Conservation (phyloP, 2,113 vertebrate genomes). For the Aspidoscelis tigris region DNA sequence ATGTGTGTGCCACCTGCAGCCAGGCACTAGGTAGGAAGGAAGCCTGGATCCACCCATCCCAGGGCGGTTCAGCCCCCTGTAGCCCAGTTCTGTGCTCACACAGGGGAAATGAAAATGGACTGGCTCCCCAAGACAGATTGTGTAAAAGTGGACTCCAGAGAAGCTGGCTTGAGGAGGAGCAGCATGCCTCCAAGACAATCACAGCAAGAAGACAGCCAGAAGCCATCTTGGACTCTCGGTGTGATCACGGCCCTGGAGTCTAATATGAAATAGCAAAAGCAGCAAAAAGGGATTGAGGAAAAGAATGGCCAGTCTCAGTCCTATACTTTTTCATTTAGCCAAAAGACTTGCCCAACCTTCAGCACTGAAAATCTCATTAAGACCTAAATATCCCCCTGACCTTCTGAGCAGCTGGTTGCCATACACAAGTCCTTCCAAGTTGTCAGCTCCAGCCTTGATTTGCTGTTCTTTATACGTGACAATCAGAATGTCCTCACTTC, state of each 20-base stretch:
- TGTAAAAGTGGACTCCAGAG: no score
- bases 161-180: no score
- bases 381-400: background rate
- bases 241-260: background rate
- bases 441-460: background rate
- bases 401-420: background rate
- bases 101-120: no score
- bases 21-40: no score
- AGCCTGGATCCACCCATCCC: no score
- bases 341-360: background rate
- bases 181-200: no score
- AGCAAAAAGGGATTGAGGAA: background rate
- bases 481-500: background rate
- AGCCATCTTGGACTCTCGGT: no score
- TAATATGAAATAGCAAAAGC: background rate
- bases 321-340: background rate
- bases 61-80: no score
- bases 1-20: no score
- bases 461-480: background rate
- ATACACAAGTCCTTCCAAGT: background rate
- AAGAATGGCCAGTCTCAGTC: background rate
- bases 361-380: background rate
- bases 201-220: no score
- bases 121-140: no score
- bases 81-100: no score